Percentiles rank a stretch among this genome's conserved stretches.
Conservation (phyloP, 2,888 invertebrate species). For the Cataglyphis albicans region DNA sequence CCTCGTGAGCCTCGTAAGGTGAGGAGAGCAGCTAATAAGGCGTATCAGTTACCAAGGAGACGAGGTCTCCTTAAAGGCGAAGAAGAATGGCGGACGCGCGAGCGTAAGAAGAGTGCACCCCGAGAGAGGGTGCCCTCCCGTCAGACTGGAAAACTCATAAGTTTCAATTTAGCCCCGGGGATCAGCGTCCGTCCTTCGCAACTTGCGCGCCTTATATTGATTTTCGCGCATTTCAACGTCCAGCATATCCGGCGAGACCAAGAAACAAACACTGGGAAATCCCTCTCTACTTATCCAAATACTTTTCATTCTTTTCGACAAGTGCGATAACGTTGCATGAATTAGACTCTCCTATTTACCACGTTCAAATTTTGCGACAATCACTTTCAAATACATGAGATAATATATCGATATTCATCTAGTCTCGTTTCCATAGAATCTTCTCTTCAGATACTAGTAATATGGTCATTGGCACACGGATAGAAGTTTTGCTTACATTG, state of each 20-base stretch:
- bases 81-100: constrained; percentile 81
- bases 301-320: neutral
- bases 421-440: neutral
- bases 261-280: constrained; percentile 46
- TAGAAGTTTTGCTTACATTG: constrained; percentile 2
- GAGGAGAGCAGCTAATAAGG: constrained; percentile 80
- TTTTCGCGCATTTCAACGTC: constrained; percentile 74
- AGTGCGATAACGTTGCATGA: neutral
- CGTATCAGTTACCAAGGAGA: constrained; percentile 82
- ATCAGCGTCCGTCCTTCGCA: constrained; percentile 83
- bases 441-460: neutral
- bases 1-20: constrained; percentile 74
- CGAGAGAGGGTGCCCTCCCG: constrained; percentile 60
- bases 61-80: constrained; percentile 81
- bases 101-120: constrained; percentile 71
- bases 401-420: neutral
- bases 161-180: constrained; percentile 85
- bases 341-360: neutral
- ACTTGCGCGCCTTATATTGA: constrained; percentile 77
- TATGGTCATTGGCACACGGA: neutral
- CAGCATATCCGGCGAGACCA: constrained; percentile 21
- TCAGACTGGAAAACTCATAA: constrained; percentile 84
- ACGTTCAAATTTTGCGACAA: neutral
- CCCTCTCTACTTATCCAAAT: neutral
- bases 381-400: neutral